These are phyloP conservation scores for Cactoblastis cactorum DNA, from an alignment of 2,888 invertebrate species.

Conservation along the genomic window DNA sequence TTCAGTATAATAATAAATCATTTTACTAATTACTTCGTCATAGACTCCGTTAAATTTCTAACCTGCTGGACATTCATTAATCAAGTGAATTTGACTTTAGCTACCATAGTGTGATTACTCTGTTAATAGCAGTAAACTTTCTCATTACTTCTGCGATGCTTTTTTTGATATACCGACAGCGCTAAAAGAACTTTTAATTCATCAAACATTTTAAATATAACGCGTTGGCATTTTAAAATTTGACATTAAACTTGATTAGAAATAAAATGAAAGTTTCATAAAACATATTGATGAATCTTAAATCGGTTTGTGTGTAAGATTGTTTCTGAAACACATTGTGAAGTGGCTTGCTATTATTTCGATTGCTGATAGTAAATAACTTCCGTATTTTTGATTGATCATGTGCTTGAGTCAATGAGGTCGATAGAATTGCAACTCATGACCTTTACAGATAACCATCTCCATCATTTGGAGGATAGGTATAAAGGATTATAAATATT, in stretches of 20 bases:
- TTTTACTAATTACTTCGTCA: slow-evolving; percentile 20
- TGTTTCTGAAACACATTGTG: neutral
- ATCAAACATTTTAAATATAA: neutral
- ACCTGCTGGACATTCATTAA: slow-evolving; percentile 23
- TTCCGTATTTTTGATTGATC: neutral
- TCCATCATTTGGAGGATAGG: neutral
- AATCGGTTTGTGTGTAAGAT: no score
- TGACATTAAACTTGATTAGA: neutral
- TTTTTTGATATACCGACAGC: neutral
- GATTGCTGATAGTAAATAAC: neutral
- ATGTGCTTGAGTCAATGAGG: neutral
- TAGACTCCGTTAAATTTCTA: slow-evolving; percentile 25
- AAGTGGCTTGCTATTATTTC: neutral
- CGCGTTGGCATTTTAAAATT: neutral
- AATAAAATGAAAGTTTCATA: neutral
- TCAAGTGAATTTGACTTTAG: slow-evolving; percentile 21
- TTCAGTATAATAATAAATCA: slow-evolving; percentile 19
- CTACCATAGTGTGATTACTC: slow-evolving; percentile 21
- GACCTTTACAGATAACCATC: neutral
- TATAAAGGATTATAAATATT: neutral
- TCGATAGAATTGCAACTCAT: neutral
- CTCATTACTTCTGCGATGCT: slow-evolving; percentile 1
- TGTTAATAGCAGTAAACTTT: slow-evolving; percentile 22
- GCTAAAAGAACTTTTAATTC: neutral
- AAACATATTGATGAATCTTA: neutral